Conservation (phyloP, 2,113 vertebrate genomes). For the Carassius carassius region DNA sequence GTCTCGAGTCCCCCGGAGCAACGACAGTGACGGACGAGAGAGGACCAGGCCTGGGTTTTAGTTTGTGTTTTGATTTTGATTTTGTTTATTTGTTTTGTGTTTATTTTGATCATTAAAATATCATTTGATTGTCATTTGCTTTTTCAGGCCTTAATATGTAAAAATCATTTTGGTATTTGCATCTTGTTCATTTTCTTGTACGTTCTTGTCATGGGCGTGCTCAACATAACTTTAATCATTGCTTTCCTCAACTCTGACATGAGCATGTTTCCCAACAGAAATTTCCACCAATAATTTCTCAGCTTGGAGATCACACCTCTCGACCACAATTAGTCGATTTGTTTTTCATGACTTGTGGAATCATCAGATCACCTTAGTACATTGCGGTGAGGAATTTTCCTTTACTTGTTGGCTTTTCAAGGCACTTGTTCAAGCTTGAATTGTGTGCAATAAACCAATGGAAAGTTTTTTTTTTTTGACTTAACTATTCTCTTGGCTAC, state of each 20-base stretch:
- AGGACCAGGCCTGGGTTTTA: too few relatives aligned
- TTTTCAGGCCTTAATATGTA: not conserved
- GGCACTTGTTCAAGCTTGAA: not conserved
- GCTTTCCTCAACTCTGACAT: not conserved
- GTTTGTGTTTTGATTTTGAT: too few relatives aligned
- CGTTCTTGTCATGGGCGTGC: not conserved
- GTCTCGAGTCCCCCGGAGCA: too few relatives aligned
- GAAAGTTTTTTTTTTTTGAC: not conserved
- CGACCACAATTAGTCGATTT: not conserved
- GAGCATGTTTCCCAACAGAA: not conserved
- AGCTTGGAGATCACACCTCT: not conserved
- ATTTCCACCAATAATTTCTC: not conserved
- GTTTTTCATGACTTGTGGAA: not conserved
- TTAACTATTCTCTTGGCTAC: too few relatives aligned
- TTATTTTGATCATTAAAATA: too few relatives aligned
- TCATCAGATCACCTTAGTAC: not conserved
- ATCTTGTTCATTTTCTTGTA: not conserved
- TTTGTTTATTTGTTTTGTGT: too few relatives aligned
- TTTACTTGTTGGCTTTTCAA: not conserved
- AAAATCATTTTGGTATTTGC: not conserved
- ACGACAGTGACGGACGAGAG: too few relatives aligned
- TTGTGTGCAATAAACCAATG: not conserved
- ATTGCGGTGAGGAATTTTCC: not conserved
- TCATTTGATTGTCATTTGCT: too few relatives aligned
- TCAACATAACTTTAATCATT: not conserved